These are phyloP conservation scores for Mycetomoellerius zeteki DNA, from an alignment of 1,140 invertebrate genomes.

Conservation along the genomic window DNA sequence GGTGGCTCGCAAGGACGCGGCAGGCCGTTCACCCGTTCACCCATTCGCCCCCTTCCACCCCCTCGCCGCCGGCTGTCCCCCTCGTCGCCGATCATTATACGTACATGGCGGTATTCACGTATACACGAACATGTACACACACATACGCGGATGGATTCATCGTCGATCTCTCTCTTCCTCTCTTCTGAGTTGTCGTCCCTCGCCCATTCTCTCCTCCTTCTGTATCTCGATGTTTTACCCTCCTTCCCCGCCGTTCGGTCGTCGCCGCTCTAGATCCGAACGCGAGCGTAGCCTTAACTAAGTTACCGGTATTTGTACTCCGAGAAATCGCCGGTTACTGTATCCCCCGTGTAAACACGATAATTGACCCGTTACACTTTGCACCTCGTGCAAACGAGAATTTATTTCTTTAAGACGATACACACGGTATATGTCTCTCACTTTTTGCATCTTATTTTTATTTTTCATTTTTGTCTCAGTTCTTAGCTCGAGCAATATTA, in stretches of 20 bases:
- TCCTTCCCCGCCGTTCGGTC: neutral
- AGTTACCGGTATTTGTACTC: slow-evolving; percentile 74
- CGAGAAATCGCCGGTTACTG: slow-evolving; percentile 66
- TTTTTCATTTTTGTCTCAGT: neutral
- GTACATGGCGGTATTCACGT: slow-evolving; percentile 34
- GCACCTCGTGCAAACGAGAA: slow-evolving; percentile 42
- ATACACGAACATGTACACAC: neutral
- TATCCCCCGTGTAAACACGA: slow-evolving; percentile 72
- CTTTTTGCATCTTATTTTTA: neutral
- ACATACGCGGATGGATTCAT: slow-evolving; percentile 19
- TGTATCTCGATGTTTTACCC: slow-evolving; percentile 32
- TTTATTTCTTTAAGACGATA: slow-evolving; percentile 54
- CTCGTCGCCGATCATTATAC: slow-evolving; percentile 40
- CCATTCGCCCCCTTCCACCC: slow-evolving; percentile 73
- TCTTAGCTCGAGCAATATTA: neutral
- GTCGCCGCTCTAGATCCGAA: slow-evolving; percentile 52
- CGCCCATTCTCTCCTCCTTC: slow-evolving; percentile 41
- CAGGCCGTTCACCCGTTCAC: slow-evolving; percentile 86
- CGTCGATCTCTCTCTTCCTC: slow-evolving; percentile 54
- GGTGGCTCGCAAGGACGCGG: slow-evolving; percentile 87
- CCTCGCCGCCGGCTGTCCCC: slow-evolving; percentile 26
- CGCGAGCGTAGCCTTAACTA: slow-evolving; percentile 66
- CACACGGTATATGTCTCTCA: neutral
- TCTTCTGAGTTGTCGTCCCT: slow-evolving; percentile 38
- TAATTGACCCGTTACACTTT: slow-evolving; percentile 73